Conservation (phyloP, 2,113 vertebrate genomes). For the Channa maculata region DNA sequence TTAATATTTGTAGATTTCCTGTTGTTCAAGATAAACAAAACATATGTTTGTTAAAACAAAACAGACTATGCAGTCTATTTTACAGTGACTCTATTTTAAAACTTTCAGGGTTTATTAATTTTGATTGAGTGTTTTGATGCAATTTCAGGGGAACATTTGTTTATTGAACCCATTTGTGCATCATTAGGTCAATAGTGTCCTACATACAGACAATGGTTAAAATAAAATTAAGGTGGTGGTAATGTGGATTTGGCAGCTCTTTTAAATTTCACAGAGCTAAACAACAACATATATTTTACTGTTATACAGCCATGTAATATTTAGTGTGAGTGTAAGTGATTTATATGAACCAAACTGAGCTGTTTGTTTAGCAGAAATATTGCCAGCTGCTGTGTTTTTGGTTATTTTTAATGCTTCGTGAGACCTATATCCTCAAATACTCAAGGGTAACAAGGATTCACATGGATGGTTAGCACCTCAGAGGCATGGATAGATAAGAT, state of each 20-base stretch:
- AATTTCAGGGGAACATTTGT: constrained; percentile 76
- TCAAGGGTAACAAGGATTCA: constrained; percentile 45
- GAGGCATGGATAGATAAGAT: constrained; percentile 70
- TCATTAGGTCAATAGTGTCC: constrained; percentile 68
- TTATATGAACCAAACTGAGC: constrained; percentile 15
- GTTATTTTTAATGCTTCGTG: constrained; percentile 27
- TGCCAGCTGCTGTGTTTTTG: too few species aligned
- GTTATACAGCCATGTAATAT: constrained; percentile 9
- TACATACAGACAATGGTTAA: constrained; percentile 54
- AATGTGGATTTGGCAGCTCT: neutral
- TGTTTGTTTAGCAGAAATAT: constrained; percentile 10
- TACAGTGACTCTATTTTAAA: constrained; percentile 41
- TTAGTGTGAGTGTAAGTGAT: neutral
- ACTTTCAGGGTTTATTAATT: constrained; percentile 63
- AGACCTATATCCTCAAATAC: constrained; percentile 51
- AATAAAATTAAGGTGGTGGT: constrained; percentile 30
- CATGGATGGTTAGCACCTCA: constrained; percentile 48
- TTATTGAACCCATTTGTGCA: constrained; percentile 68
- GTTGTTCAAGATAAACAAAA: constrained; percentile 9
- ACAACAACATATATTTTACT: neutral
- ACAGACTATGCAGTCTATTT: constrained; percentile 2
- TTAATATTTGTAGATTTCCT: neutral
- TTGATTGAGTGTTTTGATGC: constrained; percentile 76
- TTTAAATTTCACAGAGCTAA: constrained; percentile 13
- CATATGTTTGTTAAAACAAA: constrained; percentile 9